Conservation (phyloP, 2,797 vertebrate species). For the Cossypha caffra region DNA sequence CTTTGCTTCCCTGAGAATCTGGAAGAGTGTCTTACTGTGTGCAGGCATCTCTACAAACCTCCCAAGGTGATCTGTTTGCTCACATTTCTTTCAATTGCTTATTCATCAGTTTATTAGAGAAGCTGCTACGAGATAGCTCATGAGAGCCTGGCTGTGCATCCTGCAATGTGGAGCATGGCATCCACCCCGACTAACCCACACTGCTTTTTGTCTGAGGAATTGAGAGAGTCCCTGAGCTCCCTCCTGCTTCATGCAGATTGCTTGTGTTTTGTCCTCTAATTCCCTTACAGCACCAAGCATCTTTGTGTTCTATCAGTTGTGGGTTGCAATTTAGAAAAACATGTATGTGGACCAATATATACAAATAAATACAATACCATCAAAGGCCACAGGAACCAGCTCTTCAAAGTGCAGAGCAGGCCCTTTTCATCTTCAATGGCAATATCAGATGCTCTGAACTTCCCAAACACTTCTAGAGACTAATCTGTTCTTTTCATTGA, state of each 20-base stretch:
- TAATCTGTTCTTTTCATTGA: neutral
- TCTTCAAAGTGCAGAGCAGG: neutral
- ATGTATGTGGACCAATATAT: neutral
- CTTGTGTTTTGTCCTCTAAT: neutral
- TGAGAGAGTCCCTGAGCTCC: neutral
- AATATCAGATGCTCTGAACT: neutral
- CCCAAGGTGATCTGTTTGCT: constrained; percentile 13
- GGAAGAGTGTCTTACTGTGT: neutral
- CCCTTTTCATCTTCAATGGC: neutral
- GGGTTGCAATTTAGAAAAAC: neutral
- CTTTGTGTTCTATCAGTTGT: neutral
- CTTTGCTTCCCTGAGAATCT: neutral
- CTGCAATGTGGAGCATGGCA: neutral
- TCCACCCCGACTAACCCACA: neutral
- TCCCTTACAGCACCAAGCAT: neutral
- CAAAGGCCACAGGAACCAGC: neutral
- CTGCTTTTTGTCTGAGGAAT: neutral
- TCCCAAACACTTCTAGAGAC: neutral
- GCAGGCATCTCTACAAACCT: neutral
- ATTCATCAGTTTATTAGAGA: constrained; percentile 6
- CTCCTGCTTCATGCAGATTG: neutral
- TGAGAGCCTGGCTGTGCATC: neutral
- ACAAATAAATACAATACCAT: neutral
- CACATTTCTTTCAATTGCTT: constrained; percentile 3
- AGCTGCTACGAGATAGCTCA: neutral